Evolutionary conservation across 1,140 invertebrate genomes (phyloP), one percentile per base, ranked within the genome.

Genomic region (Drosophila micromelanica): DNA sequence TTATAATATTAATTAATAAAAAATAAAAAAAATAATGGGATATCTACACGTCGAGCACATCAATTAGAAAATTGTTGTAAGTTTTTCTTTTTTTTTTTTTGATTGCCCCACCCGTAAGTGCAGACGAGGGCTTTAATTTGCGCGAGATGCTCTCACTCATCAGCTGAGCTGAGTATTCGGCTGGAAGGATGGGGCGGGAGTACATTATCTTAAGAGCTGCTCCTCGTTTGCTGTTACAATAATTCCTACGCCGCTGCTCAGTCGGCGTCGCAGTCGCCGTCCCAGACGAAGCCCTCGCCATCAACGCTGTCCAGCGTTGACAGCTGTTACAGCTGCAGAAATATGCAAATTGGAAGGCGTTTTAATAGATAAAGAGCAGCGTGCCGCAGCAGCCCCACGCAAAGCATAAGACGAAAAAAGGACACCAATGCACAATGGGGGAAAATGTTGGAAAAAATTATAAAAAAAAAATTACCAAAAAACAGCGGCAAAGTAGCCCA

Each of bases 321-420:
- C 82, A 87, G 82, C 84, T 87, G 82, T 77, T 87, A 82, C 82
- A 87, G 82, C 82, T 89, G 82, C 82, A 87, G 84, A 87, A 89
- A 87, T 87, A 87, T 87, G 82, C 82, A 87, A 87, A 87, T 87
- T 89, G 79, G 82, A 84, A 87, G 82, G 82, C 82, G 82, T 89
- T 87, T 84, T 87, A 87, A 82, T 87, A 87, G 82, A 87, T 87
- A 87, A 87, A 87, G 79, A 89, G 82, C 82, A 87, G 67, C 70
- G 82, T 80, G 74, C 74, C 77, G 73, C 70, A 49, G 59, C 52
- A 55, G 52, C 13, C 23, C 62, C 59, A 73, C 68, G 57, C 79
- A 79, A 81, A 73, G 69, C 72, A 79, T 81, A 87, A 78, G 76
- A 82, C 84, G 84, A 89, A 89, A 89, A 87, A 73, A 79, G 74